A percentile compares a stretch with the other conserved stretches of the same genome.
Conservation (phyloP, 2,888 invertebrate species). For the Pristionchus arcanus region DNA sequence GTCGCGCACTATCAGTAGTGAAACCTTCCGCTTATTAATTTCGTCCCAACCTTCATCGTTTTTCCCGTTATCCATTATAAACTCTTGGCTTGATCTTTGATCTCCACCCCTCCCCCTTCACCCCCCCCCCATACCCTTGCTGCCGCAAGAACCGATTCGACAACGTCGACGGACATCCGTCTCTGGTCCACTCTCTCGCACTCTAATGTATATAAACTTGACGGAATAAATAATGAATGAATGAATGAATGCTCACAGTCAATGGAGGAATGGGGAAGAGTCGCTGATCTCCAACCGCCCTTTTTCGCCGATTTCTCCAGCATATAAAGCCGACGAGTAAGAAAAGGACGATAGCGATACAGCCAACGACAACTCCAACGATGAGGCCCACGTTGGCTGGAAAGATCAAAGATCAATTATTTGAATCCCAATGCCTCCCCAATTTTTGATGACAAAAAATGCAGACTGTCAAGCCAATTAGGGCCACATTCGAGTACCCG, state of each 20-base stretch:
- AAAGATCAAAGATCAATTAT: conserved; percentile 42
- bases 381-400: conserved; percentile 64
- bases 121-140: too few species aligned
- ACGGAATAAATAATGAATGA: too few species aligned
- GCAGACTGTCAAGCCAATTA: background rate
- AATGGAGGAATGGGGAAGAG: conserved; percentile 4
- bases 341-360: conserved; percentile 57
- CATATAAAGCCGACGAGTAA: conserved; percentile 61
- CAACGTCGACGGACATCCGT: too few species aligned
- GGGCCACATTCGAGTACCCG: background rate
- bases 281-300: background rate
- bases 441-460: background rate
- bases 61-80: too few species aligned
- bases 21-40: too few species aligned
- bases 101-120: too few species aligned
- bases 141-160: too few species aligned
- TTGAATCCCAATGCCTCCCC: background rate
- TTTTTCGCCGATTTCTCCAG: conserved; percentile 29
- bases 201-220: too few species aligned
- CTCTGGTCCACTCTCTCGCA: too few species aligned
- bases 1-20: too few species aligned
- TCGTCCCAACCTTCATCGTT: too few species aligned
- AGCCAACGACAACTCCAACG: conserved; percentile 62
- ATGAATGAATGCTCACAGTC: background rate
- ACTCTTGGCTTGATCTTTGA: too few species aligned